Base-by-base conservation (phyloP, 2,113 vertebrate species). In the Labrus mixtus region DNA sequence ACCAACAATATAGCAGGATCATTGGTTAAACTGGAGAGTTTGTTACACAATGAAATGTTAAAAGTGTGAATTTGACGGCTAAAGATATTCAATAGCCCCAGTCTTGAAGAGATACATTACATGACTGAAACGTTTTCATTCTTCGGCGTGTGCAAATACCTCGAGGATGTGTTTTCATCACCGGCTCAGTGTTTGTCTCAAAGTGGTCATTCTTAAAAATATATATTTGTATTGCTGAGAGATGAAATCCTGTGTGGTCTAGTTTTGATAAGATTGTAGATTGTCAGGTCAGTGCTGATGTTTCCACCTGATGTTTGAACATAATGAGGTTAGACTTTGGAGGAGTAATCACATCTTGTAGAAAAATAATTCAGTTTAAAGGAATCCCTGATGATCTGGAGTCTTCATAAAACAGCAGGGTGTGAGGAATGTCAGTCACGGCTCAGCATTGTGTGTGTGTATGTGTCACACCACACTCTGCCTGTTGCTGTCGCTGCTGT, bases 391-490 rank as follows among this genome's bases (percentile, higher is more conserved):
- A 51, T 51, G 48, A 10, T 20, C 2, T 51, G 17, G 48, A 51
- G 48, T 48, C 48, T 53, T 9, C 10, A 23, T 23, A 19, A 76
- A 76, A 71, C 54, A 63, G 33, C 62, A 70, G 29, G 19, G 48
- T 62, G 62, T 60, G 20, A 76, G 76, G 73, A 23, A 12, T 54
- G 51, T 22, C 12, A 15, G 11, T 20, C 51, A 13, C 8, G 41
- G 72, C 46, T 17, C 41, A 41, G 20, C 56, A 8, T 67, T 25
- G 25, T 53, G 17, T 4, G 59, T 22, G 33, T 59, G 25, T 73
- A 20, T 61, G 51, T 62, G 58, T 88, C 82, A 88, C 2, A 67
- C 76, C 45, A 86, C 76, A 43, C 95, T 97, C 85, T 96, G 96
- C 76, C 94, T 92, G 67, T 82, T 93, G 39, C 95, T 90, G 0